Evolutionary conservation across 2,797 vertebrate genomes (phyloP), one percentile per base, ranked within the genome.

Genomic region (Momotus momota): DNA sequence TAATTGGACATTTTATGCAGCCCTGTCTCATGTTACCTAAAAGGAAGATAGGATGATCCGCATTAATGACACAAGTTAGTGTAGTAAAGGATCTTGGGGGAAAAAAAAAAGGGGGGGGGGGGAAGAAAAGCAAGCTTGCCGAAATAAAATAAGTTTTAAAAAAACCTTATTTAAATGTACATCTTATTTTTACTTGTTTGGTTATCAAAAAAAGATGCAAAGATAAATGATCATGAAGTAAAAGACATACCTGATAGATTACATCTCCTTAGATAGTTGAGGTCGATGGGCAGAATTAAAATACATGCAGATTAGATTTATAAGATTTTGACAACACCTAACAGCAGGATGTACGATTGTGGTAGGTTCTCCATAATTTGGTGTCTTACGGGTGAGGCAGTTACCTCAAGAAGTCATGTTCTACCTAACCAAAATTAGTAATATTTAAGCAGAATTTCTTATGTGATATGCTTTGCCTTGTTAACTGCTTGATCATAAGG

Each of bases 101-200:
- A 3, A 18, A 21, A 9, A 2, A 0, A 2, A 18, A 16, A 10
- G 2, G 1, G 1, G 4, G 1, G 1, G 3, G 0, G 2, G 35
- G 35, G 35, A 10, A 4, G 6, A 25, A 23, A 23, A 2, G 15
- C 22, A 65, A 29, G 5, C 8, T 60, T 70, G 33, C 10, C 38
- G 26, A 19, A 12, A 40, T 12, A 43, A 35, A 35, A 35, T 35
- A 35, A 35, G 7, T 35, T 35, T 35, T 35, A 7, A 35, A 35
- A 35, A 35, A 7, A 19, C 14, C 27, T 14, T 3, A 41, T 67
- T 67, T 55, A 3, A 58, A 77, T 33, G 9, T 4, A 4, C 29
- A 5, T 22, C 17, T 57, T 29, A 10, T 41, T 52, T 74, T 75
- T 41, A 26, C 19, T 31, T 54, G 1, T 12, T 51, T 70, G 9